A percentile compares a stretch with the other conserved stretches of the same genome.
Evolutionary conservation across 2,113 vertebrate species (phyloP).

Genomic region (Xiphias gladius): DNA sequence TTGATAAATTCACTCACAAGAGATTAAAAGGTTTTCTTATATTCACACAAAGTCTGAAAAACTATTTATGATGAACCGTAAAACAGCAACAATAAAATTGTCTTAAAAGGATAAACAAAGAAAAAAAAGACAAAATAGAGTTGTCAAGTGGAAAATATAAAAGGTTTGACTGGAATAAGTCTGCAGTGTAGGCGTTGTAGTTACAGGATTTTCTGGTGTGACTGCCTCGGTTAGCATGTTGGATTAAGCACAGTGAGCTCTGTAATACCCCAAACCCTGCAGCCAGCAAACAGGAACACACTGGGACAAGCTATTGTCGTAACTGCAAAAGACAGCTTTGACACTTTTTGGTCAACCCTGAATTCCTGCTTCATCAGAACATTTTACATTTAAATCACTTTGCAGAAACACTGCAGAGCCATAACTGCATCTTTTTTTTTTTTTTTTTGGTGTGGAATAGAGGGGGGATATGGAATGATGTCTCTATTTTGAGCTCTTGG

Average conservation of each 20-base stretch:
- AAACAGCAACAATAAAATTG: slow-evolving; percentile 21
- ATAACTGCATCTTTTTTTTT: background rate
- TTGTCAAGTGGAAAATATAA: slow-evolving; percentile 10
- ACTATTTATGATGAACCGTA: slow-evolving; percentile 9
- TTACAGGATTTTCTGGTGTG: slow-evolving; percentile 53
- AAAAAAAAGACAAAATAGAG: slow-evolving; percentile 6
- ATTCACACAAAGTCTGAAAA: slow-evolving; percentile 13
- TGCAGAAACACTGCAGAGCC: slow-evolving; percentile 20
- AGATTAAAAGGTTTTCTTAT: slow-evolving; percentile 3
- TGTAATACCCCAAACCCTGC: slow-evolving; percentile 16
- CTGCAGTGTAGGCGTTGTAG: slow-evolving; percentile 22
- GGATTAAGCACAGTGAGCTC: slow-evolving; percentile 42
- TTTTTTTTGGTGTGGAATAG: background rate
- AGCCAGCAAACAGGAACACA: slow-evolving; percentile 14
- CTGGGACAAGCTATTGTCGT: background rate
- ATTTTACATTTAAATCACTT: slow-evolving; percentile 29
- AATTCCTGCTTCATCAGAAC: slow-evolving; percentile 31
- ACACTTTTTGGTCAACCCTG: slow-evolving; percentile 19
- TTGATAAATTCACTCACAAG: slow-evolving; percentile 1
- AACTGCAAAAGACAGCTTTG: slow-evolving; percentile 7
- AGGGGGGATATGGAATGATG: background rate
- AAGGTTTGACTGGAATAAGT: background rate
- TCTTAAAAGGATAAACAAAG: background rate
- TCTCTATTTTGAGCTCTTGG: slow-evolving; percentile 63
- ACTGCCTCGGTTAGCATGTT: slow-evolving; percentile 46